Percentiles rank a stretch among this genome's conserved stretches.
Evolutionary conservation across 2,113 vertebrate species (phyloP).

Genomic region (Sinocyclocheilus anophthalmus): DNA sequence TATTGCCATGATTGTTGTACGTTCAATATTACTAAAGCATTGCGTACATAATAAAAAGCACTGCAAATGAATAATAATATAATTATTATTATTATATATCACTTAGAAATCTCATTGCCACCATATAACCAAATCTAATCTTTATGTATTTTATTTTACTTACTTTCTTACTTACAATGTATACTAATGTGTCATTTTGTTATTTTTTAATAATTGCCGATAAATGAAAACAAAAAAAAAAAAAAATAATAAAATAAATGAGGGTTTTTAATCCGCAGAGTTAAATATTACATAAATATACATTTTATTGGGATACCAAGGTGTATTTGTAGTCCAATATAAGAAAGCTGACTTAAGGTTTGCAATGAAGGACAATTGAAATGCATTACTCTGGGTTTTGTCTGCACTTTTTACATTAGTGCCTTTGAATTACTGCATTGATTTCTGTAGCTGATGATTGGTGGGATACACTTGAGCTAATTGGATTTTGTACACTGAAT

Average conservation of each 20-base stretch:
- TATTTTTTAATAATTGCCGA: background rate
- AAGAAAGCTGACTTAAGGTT: background rate
- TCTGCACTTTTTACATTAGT: constrained; percentile 39
- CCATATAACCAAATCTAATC: background rate
- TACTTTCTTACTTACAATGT: too few relatives aligned
- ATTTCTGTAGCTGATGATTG: constrained; percentile 52
- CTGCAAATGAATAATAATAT: background rate
- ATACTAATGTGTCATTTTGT: too few relatives aligned
- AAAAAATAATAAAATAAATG: background rate
- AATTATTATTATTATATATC: background rate
- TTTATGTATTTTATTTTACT: background rate
- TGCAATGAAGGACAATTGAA: background rate
- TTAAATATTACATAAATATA: background rate
- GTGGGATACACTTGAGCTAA: constrained; percentile 50
- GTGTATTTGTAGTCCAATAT: background rate
- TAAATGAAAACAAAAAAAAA: too few relatives aligned
- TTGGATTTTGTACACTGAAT: constrained; percentile 45
- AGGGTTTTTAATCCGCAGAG: too few relatives aligned
- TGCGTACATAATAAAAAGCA: background rate
- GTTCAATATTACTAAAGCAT: background rate
- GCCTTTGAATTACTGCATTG: constrained; percentile 42
- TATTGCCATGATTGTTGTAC: background rate
- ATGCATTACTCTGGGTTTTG: background rate
- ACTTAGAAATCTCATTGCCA: background rate
- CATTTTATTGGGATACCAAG: background rate